Evolutionary conservation across 2,797 vertebrate species (phyloP).

Genomic region (Hypotaenidia philippensis): DNA sequence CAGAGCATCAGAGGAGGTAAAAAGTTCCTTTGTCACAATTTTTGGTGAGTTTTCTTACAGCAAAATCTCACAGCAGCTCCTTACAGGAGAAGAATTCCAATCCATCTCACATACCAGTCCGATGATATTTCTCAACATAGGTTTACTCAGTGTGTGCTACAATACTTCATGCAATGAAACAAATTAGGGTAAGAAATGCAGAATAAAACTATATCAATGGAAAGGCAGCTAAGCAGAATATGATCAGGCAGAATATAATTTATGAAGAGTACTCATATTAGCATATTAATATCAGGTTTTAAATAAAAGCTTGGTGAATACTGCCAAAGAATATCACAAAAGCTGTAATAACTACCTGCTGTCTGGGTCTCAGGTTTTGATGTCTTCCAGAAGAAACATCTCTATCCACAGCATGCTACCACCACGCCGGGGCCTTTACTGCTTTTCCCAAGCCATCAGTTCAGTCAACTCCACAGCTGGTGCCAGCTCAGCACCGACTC

Average conservation of each 20-base stretch:
- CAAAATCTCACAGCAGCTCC: not conserved
- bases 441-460: fast-evolving
- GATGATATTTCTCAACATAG: not conserved
- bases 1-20: not conserved
- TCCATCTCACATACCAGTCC: not conserved
- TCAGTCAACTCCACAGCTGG: fast-evolving
- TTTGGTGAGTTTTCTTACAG: not conserved
- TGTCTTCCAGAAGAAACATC: not conserved
- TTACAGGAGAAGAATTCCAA: not conserved
- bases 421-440: not conserved
- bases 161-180: not conserved
- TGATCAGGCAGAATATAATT: not conserved
- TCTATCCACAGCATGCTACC: too few relatives aligned
- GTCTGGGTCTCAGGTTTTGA: not conserved
- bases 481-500: not conserved
- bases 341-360: not conserved
- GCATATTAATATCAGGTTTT: not conserved
- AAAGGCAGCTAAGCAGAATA: not conserved
- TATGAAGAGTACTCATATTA: not conserved
- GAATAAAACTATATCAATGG: not conserved
- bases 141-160: not conserved
- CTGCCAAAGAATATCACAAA: not conserved
- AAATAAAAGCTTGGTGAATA: not conserved
- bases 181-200: not conserved
- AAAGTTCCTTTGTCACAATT: not conserved